These are phyloP conservation scores for Xestobium rufovillosum DNA, from an alignment of 2,888 invertebrate species.

Conservation along the genomic window DNA sequence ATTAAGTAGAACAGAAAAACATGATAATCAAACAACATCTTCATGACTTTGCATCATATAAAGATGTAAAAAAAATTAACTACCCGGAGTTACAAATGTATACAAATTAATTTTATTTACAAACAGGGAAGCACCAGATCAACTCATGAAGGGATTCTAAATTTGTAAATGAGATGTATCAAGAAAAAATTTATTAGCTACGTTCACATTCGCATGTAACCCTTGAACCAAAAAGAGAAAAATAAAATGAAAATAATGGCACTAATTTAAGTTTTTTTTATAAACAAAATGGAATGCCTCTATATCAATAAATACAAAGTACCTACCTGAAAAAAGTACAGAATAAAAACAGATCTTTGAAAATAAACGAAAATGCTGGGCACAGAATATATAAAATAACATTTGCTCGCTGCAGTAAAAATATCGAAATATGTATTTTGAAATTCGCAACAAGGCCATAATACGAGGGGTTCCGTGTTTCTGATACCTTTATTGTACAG, in stretches of 20 bases:
- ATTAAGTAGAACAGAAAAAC: conserved; percentile 1
- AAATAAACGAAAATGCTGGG: too few relatives aligned
- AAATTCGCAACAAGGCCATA: too few relatives aligned
- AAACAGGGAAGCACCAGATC: neutral
- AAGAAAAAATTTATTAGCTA: too few relatives aligned
- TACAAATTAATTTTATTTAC: conserved; percentile 1
- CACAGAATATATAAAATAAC: too few relatives aligned
- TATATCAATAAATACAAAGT: neutral
- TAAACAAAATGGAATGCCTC: neutral
- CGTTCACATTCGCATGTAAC: too few relatives aligned
- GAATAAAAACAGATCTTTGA: too few relatives aligned
- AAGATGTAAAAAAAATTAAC: conserved; percentile 1
- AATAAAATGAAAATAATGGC: conserved; percentile 1
- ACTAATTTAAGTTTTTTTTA: neutral
- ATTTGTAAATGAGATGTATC: neutral
- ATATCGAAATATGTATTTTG: too few relatives aligned
- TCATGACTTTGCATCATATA: neutral
- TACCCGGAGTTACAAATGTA: neutral
- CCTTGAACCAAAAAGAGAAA: neutral
- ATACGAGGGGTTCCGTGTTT: too few relatives aligned
- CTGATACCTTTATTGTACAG: too few relatives aligned
- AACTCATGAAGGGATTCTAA: neutral
- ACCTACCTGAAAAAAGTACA: too few relatives aligned
- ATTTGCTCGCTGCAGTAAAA: too few relatives aligned
- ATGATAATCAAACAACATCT: neutral